Evolutionary conservation across 2,797 vertebrate genomes (phyloP), one percentile per base, ranked within the genome.

Genomic region (Clarias platycephalus): DNA sequence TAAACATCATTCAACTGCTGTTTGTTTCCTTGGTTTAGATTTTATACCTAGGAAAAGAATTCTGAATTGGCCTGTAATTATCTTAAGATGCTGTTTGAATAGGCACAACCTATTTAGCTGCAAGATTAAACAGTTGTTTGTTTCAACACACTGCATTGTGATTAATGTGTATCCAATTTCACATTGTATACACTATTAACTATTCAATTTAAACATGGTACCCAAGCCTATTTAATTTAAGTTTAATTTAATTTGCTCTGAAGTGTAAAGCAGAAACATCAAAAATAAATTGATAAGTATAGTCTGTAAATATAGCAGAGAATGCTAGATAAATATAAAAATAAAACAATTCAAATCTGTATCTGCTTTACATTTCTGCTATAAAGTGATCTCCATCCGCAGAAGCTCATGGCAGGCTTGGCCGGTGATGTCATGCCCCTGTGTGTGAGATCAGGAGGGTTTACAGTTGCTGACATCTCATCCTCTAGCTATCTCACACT

Each of bases 91-190:
- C 55, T 37, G 74, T 77, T 60, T 60, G 18, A 76, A 77, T 77
- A 58, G 74, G 5, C 83, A 82, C 77, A 84, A 84, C 88, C 87
- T 87, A 77, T 83, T 68, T 68, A 64, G 68, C 72, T 72, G 70
- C 85, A 71, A 87, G 83, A 89, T 89, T 87, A 85, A 77, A 89
- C 89, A 89, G 90, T 89, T 89, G 72, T 87, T 89, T 89, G 91
- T 93, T 90, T 85, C 84, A 81, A 89, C 90, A 91, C 89, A 91
- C 75, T 86, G 44, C 76, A 9, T 78, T 5, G 24, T 9, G 58
- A 44, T 64, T 74, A 44, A 49, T 28, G 49, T 28, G 37, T 70
- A 20, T 79, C 31, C 49, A 57, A 31, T 90, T 90, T 91, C 91
- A 91, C 84, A 89, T 91, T 90, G 87, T 83, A 90, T 89, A 86